Conservation (phyloP, 2,797 vertebrate genomes). For the Erethizon dorsatum region DNA sequence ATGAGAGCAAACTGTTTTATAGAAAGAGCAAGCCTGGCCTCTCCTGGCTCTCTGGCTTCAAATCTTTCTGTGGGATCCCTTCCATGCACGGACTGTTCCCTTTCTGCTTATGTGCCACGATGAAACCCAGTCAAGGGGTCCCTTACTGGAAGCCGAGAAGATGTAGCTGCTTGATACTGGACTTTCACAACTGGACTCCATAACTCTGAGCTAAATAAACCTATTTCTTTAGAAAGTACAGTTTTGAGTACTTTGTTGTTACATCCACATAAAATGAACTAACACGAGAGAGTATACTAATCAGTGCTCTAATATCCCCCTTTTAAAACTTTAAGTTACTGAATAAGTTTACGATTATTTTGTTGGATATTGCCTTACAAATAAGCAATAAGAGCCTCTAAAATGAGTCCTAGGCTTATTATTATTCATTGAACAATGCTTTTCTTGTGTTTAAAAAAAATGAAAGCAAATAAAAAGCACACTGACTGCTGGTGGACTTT, state of each 20-base stretch:
- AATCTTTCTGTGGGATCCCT: background rate
- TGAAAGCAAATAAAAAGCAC: background rate
- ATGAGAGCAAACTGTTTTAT: background rate
- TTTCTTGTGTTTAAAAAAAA: conserved; percentile 37
- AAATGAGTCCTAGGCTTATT: conserved; percentile 1
- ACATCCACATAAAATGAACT: background rate
- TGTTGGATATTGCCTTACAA: conserved; percentile 24
- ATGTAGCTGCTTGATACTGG: background rate
- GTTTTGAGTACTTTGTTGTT: background rate
- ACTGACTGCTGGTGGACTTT: conserved; percentile 97
- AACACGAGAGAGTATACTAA: conserved; percentile 41
- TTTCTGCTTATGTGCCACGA: background rate
- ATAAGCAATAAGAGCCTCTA: conserved; percentile 32
- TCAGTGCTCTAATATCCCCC: background rate
- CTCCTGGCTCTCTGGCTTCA: background rate
- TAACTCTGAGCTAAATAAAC: background rate
- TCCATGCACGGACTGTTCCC: background rate
- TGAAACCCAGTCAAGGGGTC: background rate
- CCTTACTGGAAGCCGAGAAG: background rate
- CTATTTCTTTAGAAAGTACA: background rate
- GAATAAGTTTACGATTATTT: conserved; percentile 29
- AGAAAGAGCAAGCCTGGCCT: background rate
- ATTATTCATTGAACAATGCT: background rate
- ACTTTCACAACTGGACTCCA: background rate
- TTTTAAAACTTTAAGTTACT: conserved; percentile 44